Conservation (phyloP, 2,888 invertebrate genomes). For the Drosophila limbata region DNA sequence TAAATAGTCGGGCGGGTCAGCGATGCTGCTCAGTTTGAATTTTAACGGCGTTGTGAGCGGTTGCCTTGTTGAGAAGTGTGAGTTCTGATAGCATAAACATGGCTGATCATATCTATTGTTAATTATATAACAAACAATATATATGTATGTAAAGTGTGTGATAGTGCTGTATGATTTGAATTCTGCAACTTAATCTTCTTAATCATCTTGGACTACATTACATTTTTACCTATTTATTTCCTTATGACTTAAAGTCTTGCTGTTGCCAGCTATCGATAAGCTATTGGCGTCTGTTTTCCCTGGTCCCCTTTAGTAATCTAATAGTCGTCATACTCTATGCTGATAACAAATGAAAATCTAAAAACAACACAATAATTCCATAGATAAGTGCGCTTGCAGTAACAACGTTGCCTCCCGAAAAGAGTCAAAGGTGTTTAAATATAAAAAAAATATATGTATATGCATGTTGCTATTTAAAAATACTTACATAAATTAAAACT, state of each 20-base stretch:
- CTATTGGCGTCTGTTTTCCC: conserved; percentile 6
- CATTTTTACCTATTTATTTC: no score
- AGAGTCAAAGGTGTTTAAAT: conserved; percentile 1
- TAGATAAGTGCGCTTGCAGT: conserved; percentile 6
- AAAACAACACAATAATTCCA: conserved; percentile 9
- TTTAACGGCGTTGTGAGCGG: conserved; percentile 51
- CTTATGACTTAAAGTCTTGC: conserved; percentile 3
- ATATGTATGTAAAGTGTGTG: background rate
- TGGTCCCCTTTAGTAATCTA: background rate
- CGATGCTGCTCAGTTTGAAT: conserved; percentile 60
- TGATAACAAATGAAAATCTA: conserved; percentile 37
- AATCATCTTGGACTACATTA: conserved; percentile 6
- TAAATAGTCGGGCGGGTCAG: conserved; percentile 47
- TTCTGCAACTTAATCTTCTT: conserved; percentile 8
- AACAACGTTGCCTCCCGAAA: background rate
- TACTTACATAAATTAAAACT: background rate
- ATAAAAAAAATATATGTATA: background rate
- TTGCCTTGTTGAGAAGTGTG: conserved; percentile 41
- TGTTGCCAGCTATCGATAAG: conserved; percentile 28
- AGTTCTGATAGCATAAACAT: conserved; percentile 36
- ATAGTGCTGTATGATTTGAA: background rate
- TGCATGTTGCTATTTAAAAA: background rate
- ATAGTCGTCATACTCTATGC: background rate
- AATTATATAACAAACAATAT: background rate
- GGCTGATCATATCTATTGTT: background rate